phyloP scores from a whole-genome alignment of 2,888 invertebrate genomes.

The Argyresthia goedartella region DNA sequence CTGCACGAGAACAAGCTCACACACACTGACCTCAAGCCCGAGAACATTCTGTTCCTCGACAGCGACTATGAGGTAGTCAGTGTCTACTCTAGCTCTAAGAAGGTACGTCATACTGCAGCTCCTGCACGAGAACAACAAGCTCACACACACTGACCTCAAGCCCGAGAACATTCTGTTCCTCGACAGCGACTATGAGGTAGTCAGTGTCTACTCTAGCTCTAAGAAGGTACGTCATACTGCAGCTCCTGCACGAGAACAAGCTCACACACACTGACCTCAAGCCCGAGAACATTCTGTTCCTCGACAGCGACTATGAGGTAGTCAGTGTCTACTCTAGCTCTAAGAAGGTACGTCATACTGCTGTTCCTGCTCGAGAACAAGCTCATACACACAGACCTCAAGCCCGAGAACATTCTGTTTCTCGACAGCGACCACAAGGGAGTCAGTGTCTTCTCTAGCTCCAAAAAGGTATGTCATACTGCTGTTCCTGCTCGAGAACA shows the following conservation, averaged over 20 bases:
- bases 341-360: conserved; percentile 70
- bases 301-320: conserved; percentile 92
- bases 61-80: conserved; percentile 85
- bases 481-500: conserved; percentile 96
- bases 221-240: conserved; percentile 86
- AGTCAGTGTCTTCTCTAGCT: conserved; percentile 56
- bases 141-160: conserved; percentile 97
- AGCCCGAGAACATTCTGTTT: conserved; percentile 99
- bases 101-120: conserved; percentile 62
- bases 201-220: conserved; percentile 56
- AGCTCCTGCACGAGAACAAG: conserved; percentile 97
- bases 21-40: conserved; percentile 98
- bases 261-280: conserved; percentile 99
- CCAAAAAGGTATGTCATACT: conserved; percentile 53
- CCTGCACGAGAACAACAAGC: conserved; percentile 97
- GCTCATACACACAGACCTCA: conserved; percentile 98
- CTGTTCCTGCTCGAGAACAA: conserved; percentile 98
- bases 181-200: conserved; percentile 89
- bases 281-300: conserved; percentile 98
- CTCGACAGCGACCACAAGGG: conserved; percentile 93
- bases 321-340: conserved; percentile 58
- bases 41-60: conserved; percentile 98
- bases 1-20: conserved; percentile 96
- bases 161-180: conserved; percentile 99
- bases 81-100: conserved; percentile 59